A percentile compares a stretch with the other conserved stretches of the same genome.
Conservation (phyloP, 1,140 invertebrate genomes). For the Mycetomoellerius zeteki region DNA sequence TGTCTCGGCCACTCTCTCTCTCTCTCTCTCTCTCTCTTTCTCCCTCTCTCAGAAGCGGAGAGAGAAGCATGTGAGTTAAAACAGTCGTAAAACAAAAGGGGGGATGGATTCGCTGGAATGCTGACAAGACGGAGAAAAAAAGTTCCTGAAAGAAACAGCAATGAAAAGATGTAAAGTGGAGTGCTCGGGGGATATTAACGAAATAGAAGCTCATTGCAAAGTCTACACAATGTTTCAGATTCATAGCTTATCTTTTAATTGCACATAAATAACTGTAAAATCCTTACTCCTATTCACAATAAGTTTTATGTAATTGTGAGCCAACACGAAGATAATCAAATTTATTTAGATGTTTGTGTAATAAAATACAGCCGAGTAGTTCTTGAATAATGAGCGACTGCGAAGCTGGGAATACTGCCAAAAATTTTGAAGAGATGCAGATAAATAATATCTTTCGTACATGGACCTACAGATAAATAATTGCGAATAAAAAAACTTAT, state of each 20-base stretch:
- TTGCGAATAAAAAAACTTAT: neutral
- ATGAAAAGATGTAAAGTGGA: conserved; percentile 55
- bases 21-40: neutral
- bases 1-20: neutral
- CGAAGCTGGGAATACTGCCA: neutral
- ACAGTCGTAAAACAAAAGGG: conserved; percentile 65
- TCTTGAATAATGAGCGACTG: neutral
- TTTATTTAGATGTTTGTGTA: neutral
- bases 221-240: conserved; percentile 16
- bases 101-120: conserved; percentile 31
- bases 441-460: neutral
- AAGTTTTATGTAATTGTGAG: neutral
- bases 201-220: conserved; percentile 57
- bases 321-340: neutral
- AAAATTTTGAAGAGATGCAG: neutral
- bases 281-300: neutral
- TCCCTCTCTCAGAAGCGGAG: conserved; percentile 38
- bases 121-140: neutral
- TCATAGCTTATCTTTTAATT: neutral
- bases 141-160: conserved; percentile 15
- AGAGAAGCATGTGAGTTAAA: conserved; percentile 60
- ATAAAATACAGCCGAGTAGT: neutral
- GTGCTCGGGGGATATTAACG: conserved; percentile 64
- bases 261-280: neutral
- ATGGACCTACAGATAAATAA: neutral